Percentiles rank a stretch among this genome's conserved stretches.
Conservation (phyloP, 2,797 vertebrate species). For the Spinibarbus caldwelli region DNA sequence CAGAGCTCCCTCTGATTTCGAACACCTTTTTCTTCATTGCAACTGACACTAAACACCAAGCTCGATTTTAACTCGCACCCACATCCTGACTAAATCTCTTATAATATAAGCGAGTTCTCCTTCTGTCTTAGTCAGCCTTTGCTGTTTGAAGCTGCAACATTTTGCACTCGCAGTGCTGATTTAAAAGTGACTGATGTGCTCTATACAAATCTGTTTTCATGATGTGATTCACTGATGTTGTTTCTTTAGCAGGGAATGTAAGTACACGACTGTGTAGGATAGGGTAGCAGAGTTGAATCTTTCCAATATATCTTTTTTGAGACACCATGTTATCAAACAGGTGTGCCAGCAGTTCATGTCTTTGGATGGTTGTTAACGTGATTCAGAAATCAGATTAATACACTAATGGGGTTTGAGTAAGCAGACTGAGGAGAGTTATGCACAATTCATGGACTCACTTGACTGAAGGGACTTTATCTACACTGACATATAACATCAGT, state of each 20-base stretch:
- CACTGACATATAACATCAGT: background rate
- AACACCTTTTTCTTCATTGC: constrained; percentile 30
- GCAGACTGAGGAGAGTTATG: background rate
- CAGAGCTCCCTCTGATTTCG: constrained; percentile 6
- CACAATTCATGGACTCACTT: background rate
- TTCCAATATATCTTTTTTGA: background rate
- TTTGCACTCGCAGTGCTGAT: constrained; percentile 42
- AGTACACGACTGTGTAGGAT: background rate
- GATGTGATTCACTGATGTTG: constrained; percentile 25
- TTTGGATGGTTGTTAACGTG: background rate
- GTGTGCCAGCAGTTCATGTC: background rate
- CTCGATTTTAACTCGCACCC: constrained; percentile 1
- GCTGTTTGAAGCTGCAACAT: constrained; percentile 13
- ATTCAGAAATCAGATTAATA: background rate
- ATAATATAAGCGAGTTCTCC: constrained; percentile 20
- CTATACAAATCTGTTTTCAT: constrained; percentile 29
- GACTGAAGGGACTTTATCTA: constrained; percentile 1
- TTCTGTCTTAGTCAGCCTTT: constrained; percentile 11
- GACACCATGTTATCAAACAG: background rate
- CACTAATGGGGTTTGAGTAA: background rate
- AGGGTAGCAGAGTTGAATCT: background rate
- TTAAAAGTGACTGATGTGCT: constrained; percentile 50
- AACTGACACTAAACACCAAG: constrained; percentile 3
- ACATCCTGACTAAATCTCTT: constrained; percentile 17
- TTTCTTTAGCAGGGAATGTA: constrained; percentile 17